Base-by-base conservation (phyloP, 1,140 invertebrate genomes). In the Maconellicoccus hirsutus region DNA sequence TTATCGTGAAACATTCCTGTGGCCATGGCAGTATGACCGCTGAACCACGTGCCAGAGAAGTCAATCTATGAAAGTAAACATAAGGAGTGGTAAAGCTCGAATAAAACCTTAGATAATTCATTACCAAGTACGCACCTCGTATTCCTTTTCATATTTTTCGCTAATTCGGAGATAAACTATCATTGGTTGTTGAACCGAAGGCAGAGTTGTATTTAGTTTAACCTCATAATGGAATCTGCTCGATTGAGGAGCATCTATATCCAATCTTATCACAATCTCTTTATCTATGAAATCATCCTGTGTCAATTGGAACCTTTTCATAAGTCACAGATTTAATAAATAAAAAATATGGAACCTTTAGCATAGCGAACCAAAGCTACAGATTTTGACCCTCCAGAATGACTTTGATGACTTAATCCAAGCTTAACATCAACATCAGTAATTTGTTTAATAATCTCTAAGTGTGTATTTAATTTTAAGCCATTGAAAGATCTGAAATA, bases 31-130 rank as follows among this genome's bases (percentile, higher is more conserved):
- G 86, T 89, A 70, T 89, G 86, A 1, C 88, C 88, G 71, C 87
- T 90, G 76, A 92, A 91, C 89, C 89, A 91, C 0, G 86, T 83
- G 0, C 87, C 88, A 2, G 83, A 80, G 29, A 89, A 81, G 59
- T 88, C 86, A 4, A 90, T 77, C 80, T 88, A 73, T 42, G 10
- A 42, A n/a, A n/a, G n/a, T n/a, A n/a, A n/a, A n/a, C n/a, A n/a
- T n/a, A n/a, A n/a, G 23, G 8, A 19, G 10, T 42, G 39, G 22
- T 27, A 10, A 38, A n/a, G n/a, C 21, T n/a, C n/a, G n/a, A 38
- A 59, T 38, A n/a, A 6, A 6, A 14, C 33, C 14, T 38, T 38
- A 38, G 26, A 21, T n/a, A n/a, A n/a, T n/a, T n/a, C n/a, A n/a
- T n/a, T n/a, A n/a, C n/a, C n/a, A 72, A 73, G 70, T 74, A 78